These are phyloP conservation scores for Eudyptes chrysolophus DNA, from an alignment of 2,113 vertebrate species.

Conservation along the genomic window DNA sequence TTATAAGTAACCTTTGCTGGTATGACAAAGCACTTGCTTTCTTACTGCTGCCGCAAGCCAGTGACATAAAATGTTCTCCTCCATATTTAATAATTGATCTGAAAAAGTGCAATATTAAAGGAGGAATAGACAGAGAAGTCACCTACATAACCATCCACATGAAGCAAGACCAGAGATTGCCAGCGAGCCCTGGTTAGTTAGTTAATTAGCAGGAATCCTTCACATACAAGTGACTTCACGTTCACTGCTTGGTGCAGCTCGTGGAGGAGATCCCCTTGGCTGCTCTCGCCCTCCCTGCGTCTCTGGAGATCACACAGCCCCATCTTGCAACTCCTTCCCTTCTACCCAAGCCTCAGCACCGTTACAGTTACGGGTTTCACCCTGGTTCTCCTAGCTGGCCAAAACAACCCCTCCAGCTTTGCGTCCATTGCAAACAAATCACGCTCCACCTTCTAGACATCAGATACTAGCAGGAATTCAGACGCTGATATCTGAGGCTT, in stretches of 20 bases:
- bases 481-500: neutral
- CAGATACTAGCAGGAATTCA: neutral
- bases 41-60: neutral
- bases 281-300: neutral
- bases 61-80: neutral
- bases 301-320: neutral
- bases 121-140: neutral
- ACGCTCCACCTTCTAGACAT: neutral
- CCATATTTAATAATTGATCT: slow-evolving; percentile 21
- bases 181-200: neutral
- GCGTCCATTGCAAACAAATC: slow-evolving; percentile 17
- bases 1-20: neutral
- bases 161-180: neutral
- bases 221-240: neutral
- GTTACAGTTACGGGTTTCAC: neutral
- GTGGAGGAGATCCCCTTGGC: neutral
- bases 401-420: neutral
- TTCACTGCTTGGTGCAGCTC: neutral
- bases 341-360: neutral
- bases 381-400: neutral
- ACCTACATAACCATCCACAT: neutral
- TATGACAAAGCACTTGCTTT: slow-evolving; percentile 39
- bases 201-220: slow-evolving; percentile 24
- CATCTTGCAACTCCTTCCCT: neutral
- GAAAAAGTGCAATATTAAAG: neutral